Conservation (phyloP, 2,797 vertebrate genomes). For the Eulemur rubriventer region DNA sequence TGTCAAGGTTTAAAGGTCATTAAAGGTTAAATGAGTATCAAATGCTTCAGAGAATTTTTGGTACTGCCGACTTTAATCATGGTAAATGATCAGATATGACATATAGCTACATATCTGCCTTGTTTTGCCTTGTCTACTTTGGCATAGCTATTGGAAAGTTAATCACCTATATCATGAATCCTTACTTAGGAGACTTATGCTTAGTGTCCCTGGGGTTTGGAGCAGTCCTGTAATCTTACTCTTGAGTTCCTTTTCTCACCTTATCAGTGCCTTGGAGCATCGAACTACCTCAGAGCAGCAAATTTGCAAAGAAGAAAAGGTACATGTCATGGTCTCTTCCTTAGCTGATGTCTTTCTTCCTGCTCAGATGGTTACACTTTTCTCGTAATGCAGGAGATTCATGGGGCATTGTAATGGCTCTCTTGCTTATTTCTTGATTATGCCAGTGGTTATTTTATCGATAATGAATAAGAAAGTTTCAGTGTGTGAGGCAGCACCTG, state of each 20-base stretch:
- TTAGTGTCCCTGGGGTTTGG: neutral
- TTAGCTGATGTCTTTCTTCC: neutral
- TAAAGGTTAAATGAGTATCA: neutral
- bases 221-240: neutral
- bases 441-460: neutral
- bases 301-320: constrained; percentile 11
- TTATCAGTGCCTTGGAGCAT: neutral
- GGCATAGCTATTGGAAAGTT: neutral
- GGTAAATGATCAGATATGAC: neutral
- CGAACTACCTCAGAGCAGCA: neutral
- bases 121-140: neutral
- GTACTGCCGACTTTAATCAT: neutral
- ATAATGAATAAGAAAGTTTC: neutral
- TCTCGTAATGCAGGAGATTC: neutral
- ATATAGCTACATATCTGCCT: neutral
- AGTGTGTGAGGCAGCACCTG: neutral
- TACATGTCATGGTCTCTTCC: neutral
- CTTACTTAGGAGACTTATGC: neutral
- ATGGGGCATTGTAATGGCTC: neutral
- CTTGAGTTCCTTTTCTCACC: neutral
- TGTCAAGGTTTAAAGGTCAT: neutral
- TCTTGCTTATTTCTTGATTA: neutral
- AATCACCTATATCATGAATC: neutral
- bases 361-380: neutral
- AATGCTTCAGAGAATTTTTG: neutral